Percentiles rank a stretch among this genome's conserved stretches.
Evolutionary conservation across 2,888 invertebrate genomes (phyloP).

Genomic region (Galerucella pusilla): DNA sequence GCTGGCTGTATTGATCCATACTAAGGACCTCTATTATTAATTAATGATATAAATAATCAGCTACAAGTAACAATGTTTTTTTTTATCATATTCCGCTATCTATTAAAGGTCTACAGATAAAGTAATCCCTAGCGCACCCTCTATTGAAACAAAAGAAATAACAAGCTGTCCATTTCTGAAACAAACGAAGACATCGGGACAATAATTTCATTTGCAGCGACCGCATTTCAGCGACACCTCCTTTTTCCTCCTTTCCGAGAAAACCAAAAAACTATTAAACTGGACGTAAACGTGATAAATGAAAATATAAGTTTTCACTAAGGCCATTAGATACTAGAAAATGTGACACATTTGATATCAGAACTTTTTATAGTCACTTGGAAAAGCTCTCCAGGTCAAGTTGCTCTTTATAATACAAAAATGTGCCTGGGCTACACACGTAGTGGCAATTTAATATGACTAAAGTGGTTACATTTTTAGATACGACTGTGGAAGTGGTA

Average conservation of each 20-base stretch:
- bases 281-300: conserved; percentile 37
- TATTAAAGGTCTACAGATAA: not conserved
- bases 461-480: not conserved
- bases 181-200: conserved; percentile 29
- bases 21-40: too few relatives aligned
- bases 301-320: conserved; percentile 38
- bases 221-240: conserved; percentile 26
- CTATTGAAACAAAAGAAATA: conserved; percentile 26
- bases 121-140: not conserved
- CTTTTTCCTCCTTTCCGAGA: conserved; percentile 23
- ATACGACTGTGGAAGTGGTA: not conserved
- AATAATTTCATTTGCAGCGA: conserved; percentile 37
- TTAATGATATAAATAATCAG: too few relatives aligned
- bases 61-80: too few relatives aligned
- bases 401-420: conserved; percentile 7
- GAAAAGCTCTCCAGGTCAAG: conserved; percentile 13
- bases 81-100: not conserved
- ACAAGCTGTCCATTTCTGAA: conserved; percentile 26
- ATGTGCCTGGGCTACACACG: not conserved
- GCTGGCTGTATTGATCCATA: too few relatives aligned
- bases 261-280: conserved; percentile 35
- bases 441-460: not conserved
- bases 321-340: conserved; percentile 25
- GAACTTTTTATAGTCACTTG: conserved; percentile 26
- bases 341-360: conserved; percentile 26